Evolutionary conservation across 2,888 invertebrate species (phyloP), one percentile per base, ranked within the genome.

Genomic region (Phlogophora meticulosa): DNA sequence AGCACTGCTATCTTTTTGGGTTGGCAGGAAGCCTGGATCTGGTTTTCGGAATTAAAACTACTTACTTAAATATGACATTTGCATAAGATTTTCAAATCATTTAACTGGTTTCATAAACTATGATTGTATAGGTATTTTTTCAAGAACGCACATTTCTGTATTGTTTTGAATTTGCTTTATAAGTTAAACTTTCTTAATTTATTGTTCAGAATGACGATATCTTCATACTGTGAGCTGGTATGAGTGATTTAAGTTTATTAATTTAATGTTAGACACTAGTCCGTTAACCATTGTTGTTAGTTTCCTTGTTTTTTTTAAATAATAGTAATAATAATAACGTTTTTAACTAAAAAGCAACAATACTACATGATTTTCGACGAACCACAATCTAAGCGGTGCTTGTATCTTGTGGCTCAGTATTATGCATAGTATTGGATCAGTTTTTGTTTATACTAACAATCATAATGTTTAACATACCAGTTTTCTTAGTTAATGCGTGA

Each of bases 131-230:
- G 10, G 2, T n/a, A 9, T 2, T 28, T 36, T 51, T n/a, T 9
- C 4, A 43, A 34, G 9, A 65, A 17, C 4, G 11, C 9, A 7
- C 7, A 20, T 40, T 48, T 45, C 2, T 36, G 13, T 15, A 38
- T 13, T n/a, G 7, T 15, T 22, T n/a, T 32, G 38, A n/a, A 11
- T 22, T 32, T 46, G 5, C 10, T 55, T 40, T 22, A 22, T 20
- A 57, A 36, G 59, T 9, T 49, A 4, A 48, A 28, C 17, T 57
- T 43, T 20, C 28, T 38, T 80, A 73, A 71, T 79, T 81, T 72
- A 81, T 77, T 84, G 65, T 78, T 76, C 83, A 87, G 88, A 88
- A 80, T 64, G 77, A 77, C 74, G 82, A 78, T 80, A 71, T 74
- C 85, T 78, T 73, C 86, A 78, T 82, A 75, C 68, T 85, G 56